These are phyloP conservation scores for Parazoanthus darwini DNA, from an alignment of 92 coral and sea anemone genomes.

Conservation along the genomic window DNA sequence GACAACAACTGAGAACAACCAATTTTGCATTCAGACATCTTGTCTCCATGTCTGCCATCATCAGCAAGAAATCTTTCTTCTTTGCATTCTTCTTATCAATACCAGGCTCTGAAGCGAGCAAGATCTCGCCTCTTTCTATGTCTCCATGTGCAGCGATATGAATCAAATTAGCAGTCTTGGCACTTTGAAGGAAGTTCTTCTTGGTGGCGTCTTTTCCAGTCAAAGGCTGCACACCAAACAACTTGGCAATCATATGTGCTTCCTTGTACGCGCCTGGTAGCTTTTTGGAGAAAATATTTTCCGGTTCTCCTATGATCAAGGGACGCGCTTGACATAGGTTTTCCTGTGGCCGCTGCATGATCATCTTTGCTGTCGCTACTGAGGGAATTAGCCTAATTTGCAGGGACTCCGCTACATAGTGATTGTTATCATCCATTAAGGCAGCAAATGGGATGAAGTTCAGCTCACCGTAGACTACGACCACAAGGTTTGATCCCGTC, in stretches of 20 bases:
- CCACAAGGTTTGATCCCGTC: constrained; percentile 33
- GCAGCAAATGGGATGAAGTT: constrained; percentile 49
- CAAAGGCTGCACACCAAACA: constrained; percentile 24
- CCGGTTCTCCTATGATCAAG: neutral
- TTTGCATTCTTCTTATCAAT: constrained; percentile 8
- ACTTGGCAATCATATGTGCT: neutral
- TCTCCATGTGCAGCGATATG: constrained; percentile 58
- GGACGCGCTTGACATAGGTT: no score
- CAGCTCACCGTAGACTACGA: constrained; percentile 36
- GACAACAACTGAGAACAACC: no score
- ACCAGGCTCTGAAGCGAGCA: constrained; percentile 43
- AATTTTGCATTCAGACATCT: constrained; percentile 33
- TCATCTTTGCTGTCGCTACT: constrained; percentile 37
- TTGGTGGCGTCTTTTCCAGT: constrained; percentile 38
- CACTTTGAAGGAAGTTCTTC: constrained; percentile 11
- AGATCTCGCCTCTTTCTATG: constrained; percentile 39
- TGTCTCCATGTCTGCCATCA: constrained; percentile 33
- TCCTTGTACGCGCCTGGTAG: constrained; percentile 48
- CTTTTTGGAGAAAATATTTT: neutral
- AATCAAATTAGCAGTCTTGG: constrained; percentile 39
- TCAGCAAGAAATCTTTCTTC: constrained; percentile 37
- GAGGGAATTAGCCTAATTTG: constrained; percentile 47
- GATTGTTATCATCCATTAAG: constrained; percentile 27
- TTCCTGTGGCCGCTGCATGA: constrained; percentile 22
- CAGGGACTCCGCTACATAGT: constrained; percentile 19